A percentile compares a stretch with the other conserved stretches of the same genome.
Evolutionary conservation across 2,797 vertebrate genomes (phyloP).

Genomic region (Enteromius trimaculatus): DNA sequence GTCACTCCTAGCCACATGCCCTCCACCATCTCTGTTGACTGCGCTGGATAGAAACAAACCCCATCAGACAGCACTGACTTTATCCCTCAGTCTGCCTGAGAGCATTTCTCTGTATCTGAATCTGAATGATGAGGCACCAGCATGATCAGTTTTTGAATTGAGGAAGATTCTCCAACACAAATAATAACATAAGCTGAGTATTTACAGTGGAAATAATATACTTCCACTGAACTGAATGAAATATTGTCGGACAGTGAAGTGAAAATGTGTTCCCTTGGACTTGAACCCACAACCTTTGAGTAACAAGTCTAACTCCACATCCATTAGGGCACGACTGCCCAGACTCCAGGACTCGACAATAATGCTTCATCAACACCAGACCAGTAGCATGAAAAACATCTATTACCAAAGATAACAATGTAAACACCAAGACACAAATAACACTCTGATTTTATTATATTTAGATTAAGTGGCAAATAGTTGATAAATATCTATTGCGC

Average conservation of each 20-base stretch:
- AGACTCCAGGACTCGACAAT: too few species aligned
- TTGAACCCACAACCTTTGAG: too few species aligned
- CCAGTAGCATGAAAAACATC: too few species aligned
- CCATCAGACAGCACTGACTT: neutral
- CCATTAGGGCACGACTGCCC: too few species aligned
- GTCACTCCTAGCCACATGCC: constrained; percentile 97
- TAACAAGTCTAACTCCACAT: too few species aligned
- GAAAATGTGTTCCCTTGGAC: neutral
- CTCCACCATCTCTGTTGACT: constrained; percentile 84
- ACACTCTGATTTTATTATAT: too few species aligned
- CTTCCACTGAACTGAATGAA: neutral
- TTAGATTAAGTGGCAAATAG: too few species aligned
- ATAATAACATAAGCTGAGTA: neutral
- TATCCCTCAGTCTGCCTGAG: neutral
- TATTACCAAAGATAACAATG: too few species aligned
- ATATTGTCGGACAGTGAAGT: neutral
- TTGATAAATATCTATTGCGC: too few species aligned
- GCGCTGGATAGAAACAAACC: constrained; percentile 71
- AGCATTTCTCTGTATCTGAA: neutral
- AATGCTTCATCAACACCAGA: too few species aligned
- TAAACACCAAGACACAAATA: too few species aligned
- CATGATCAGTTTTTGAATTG: neutral
- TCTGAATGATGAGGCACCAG: neutral
- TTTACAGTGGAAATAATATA: neutral
- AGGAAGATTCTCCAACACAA: neutral